Percentiles rank a stretch among this genome's conserved stretches.
Conservation (phyloP, 2,888 invertebrate species). For the Sympetrum striolatum region DNA sequence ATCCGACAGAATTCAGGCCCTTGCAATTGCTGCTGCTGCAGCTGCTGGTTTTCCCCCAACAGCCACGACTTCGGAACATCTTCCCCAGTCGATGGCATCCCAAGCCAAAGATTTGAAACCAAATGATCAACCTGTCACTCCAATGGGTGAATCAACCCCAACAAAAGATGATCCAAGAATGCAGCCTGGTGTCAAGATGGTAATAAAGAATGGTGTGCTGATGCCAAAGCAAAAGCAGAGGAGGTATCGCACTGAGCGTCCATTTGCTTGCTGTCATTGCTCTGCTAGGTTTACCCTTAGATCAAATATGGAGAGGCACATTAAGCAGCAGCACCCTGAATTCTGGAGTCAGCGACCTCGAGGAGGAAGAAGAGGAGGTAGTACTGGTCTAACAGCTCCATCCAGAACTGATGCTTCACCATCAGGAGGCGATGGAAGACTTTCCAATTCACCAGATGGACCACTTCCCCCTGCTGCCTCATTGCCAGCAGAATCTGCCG, state of each 20-base stretch:
- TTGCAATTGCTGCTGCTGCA: conserved; percentile 3
- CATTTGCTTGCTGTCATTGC: conserved; percentile 90
- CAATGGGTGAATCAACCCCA: conserved; percentile 52
- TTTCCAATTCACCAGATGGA: neutral
- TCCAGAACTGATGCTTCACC: conserved; percentile 7
- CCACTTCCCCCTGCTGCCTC: conserved; percentile 46
- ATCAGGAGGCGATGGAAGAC: conserved; percentile 44
- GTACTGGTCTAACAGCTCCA: neutral
- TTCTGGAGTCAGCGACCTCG: conserved; percentile 83
- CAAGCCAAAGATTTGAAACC: conserved; percentile 52
- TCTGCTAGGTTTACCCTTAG: conserved; percentile 87
- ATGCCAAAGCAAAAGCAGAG: conserved; percentile 93
- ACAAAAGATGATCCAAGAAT: conserved; percentile 52
- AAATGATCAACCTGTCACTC: neutral
- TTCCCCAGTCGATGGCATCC: neutral
- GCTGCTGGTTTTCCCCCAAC: conserved; percentile 22
- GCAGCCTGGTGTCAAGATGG: conserved; percentile 78
- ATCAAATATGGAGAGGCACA: conserved; percentile 95
- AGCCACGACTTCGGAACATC: neutral
- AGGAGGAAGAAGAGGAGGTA: conserved; percentile 54
- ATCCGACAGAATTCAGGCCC: conserved; percentile 48
- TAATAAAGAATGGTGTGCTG: conserved; percentile 86
- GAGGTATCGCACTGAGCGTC: conserved; percentile 87
- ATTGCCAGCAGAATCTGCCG: conserved; percentile 44
- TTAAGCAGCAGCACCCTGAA: conserved; percentile 92